Percentiles rank a stretch among this genome's conserved stretches.
phyloP scores from a whole-genome alignment of 2,797 vertebrate species.

The Gorsachius magnificus region DNA sequence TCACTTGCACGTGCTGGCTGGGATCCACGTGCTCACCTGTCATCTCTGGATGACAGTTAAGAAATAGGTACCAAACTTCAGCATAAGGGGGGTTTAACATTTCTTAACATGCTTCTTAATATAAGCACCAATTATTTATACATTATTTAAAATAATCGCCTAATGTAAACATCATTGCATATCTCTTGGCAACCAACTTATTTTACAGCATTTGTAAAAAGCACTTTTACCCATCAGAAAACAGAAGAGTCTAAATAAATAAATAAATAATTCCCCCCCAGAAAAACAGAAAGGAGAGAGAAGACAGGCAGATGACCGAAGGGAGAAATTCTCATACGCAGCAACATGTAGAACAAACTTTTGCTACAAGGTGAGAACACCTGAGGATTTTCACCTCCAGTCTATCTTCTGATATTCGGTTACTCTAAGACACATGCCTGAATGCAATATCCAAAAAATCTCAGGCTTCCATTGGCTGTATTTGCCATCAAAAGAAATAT shows the following conservation, averaged over 20 bases:
- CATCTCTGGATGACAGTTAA: neutral
- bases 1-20: constrained; percentile 11
- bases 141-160: neutral
- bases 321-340: neutral
- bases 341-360: neutral
- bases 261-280: neutral
- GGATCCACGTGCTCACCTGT: constrained; percentile 13
- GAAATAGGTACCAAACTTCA: neutral
- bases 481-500: neutral
- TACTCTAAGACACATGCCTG: neutral
- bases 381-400: neutral
- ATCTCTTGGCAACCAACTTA: neutral
- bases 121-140: neutral
- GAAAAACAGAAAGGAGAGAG: neutral
- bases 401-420: neutral
- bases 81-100: neutral
- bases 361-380: neutral
- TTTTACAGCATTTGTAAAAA: neutral
- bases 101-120: neutral
- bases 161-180: neutral
- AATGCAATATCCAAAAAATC: neutral
- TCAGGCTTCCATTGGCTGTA: neutral
- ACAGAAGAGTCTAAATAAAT: neutral
- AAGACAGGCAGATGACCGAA: neutral
- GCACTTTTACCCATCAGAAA: neutral